phyloP scores from a whole-genome alignment of 2,797 vertebrate species.

The Carapus acus region DNA sequence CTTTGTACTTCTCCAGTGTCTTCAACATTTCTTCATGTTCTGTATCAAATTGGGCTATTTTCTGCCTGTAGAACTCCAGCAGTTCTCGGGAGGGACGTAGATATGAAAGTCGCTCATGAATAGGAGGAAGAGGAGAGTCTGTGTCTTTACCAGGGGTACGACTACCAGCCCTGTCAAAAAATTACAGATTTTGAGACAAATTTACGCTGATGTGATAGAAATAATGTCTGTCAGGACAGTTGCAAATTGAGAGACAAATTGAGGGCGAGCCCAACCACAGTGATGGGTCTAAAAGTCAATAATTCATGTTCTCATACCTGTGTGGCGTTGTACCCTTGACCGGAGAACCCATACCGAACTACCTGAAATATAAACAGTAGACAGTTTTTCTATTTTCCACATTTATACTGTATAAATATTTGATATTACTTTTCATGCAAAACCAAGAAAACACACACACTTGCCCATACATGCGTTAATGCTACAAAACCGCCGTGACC shows the following conservation, averaged over 20 bases:
- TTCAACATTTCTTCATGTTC: conserved; percentile 84
- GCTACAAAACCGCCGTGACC: too few relatives aligned
- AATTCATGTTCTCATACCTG: conserved; percentile 51
- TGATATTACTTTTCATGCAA: too few relatives aligned
- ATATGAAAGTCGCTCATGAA: conserved; percentile 78
- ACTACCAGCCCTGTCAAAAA: conserved; percentile 27
- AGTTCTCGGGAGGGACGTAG: conserved; percentile 86
- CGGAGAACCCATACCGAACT: conserved; percentile 64
- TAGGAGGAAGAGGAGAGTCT: conserved; percentile 79
- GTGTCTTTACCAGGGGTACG: conserved; percentile 46
- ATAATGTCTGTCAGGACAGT: too few relatives aligned
- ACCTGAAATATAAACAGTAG: too few relatives aligned
- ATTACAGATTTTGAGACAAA: too few relatives aligned
- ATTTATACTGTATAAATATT: too few relatives aligned
- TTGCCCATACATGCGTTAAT: background rate
- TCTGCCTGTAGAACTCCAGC: conserved; percentile 88
- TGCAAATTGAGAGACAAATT: too few relatives aligned
- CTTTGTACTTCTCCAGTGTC: conserved; percentile 82
- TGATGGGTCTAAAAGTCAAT: too few relatives aligned
- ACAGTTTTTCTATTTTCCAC: too few relatives aligned
- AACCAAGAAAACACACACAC: too few relatives aligned
- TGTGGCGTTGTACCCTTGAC: conserved; percentile 44
- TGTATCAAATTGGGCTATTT: conserved; percentile 83
- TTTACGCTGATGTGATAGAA: too few relatives aligned
- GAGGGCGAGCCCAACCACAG: too few relatives aligned